Evolutionary conservation across 2,888 invertebrate genomes (phyloP).

Genomic region (Andricus quercusramuli): DNA sequence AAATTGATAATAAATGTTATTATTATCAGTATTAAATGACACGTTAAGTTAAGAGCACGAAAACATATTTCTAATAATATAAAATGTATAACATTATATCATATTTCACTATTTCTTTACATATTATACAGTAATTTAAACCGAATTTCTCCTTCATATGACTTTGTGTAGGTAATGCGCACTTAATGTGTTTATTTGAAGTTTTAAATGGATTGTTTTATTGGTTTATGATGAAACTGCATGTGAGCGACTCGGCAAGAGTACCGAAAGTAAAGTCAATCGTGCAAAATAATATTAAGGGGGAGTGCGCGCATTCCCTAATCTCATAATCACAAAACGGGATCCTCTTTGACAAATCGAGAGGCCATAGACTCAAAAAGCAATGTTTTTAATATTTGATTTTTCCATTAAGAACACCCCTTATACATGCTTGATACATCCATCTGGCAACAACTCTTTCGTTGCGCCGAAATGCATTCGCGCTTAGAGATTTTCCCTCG

Average conservation of each 20-base stretch:
- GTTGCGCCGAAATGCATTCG: conserved; percentile 30
- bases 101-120: too few species aligned
- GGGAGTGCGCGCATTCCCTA: conserved; percentile 8
- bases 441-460: conserved; percentile 35
- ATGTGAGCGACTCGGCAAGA: not conserved
- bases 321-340: conserved; percentile 19
- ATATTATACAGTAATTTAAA: not conserved
- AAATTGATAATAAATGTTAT: too few species aligned
- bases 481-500: conserved; percentile 27
- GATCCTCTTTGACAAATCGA: conserved; percentile 31
- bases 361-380: conserved; percentile 1
- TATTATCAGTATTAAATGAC: too few species aligned
- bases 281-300: not conserved
- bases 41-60: too few species aligned
- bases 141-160: not conserved
- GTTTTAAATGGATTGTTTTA: not conserved
- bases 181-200: not conserved
- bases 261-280: conserved; percentile 9
- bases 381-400: conserved; percentile 34
- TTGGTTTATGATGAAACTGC: not conserved
- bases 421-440: not conserved
- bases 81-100: too few species aligned
- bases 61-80: too few species aligned
- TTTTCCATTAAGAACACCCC: conserved; percentile 32
- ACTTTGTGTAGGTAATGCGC: not conserved